Percentiles rank a stretch among this genome's conserved stretches.
phyloP scores from a whole-genome alignment of 2,113 vertebrate species.

The Anas platyrhynchos region DNA sequence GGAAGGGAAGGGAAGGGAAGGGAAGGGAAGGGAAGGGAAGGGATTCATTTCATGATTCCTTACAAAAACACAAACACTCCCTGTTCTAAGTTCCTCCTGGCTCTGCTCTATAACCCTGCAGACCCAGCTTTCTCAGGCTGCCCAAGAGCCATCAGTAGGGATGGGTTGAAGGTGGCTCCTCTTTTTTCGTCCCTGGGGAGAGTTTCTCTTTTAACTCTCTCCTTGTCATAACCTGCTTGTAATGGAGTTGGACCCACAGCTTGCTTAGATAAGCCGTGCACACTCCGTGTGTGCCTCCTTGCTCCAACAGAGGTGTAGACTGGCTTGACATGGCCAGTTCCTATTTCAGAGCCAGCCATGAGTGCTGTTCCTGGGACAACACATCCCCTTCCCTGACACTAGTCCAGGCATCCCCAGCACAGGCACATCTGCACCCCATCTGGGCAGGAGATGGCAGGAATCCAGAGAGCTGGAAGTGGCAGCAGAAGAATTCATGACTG shows the following conservation, averaged over 20 bases:
- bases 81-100: accelerated
- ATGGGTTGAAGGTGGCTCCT: neutral
- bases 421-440: accelerated
- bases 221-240: neutral
- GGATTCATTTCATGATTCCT: neutral
- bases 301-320: neutral
- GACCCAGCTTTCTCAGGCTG: neutral
- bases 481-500: neutral
- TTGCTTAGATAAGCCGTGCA: neutral
- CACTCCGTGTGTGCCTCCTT: no score
- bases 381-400: neutral
- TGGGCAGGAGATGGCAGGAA: neutral
- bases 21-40: neutral
- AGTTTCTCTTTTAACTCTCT: neutral
- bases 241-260: neutral
- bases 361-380: neutral
- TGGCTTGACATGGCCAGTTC: neutral
- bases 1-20: no score
- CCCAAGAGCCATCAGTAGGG: neutral
- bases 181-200: neutral
- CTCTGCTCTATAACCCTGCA: neutral
- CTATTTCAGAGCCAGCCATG: accelerated
- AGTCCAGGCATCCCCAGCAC: neutral
- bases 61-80: neutral
- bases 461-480: neutral